Conservation (phyloP, 2,888 invertebrate genomes). For the Aleiodes testaceus region DNA sequence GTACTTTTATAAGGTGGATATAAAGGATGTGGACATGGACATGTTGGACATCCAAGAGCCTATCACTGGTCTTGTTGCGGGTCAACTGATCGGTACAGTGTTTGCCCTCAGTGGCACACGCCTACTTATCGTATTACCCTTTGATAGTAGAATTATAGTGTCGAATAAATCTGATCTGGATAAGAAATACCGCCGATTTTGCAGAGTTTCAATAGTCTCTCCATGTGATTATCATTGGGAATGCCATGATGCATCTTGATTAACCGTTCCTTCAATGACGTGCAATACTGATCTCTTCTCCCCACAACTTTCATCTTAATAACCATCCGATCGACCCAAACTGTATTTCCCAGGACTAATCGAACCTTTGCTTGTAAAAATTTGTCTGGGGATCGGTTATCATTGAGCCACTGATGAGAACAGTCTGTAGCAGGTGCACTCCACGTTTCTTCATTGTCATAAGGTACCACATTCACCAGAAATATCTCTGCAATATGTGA, state of each 20-base stretch:
- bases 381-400: constrained; percentile 44
- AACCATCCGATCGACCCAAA: constrained; percentile 80
- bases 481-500: constrained; percentile 75
- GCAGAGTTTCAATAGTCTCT: constrained; percentile 74
- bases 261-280: constrained; percentile 76
- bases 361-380: constrained; percentile 65
- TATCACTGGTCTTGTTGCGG: constrained; percentile 91
- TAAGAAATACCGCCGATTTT: constrained; percentile 62
- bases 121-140: constrained; percentile 58
- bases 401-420: constrained; percentile 69
- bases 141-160: constrained; percentile 43
- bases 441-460: constrained; percentile 76
- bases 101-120: constrained; percentile 54
- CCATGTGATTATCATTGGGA: constrained; percentile 74
- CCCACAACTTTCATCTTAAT: constrained; percentile 76
- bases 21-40: constrained; percentile 86
- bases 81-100: constrained; percentile 62
- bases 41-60: constrained; percentile 85
- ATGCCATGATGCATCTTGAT: constrained; percentile 72
- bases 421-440: constrained; percentile 71
- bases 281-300: constrained; percentile 74
- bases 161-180: background rate
- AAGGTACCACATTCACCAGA: constrained; percentile 74
- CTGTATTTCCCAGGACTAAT: constrained; percentile 77
- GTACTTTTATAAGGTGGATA: constrained; percentile 68